A percentile compares a stretch with the other conserved stretches of the same genome.
phyloP scores from a whole-genome alignment of 2,113 vertebrate species.

The Raja brachyura region DNA sequence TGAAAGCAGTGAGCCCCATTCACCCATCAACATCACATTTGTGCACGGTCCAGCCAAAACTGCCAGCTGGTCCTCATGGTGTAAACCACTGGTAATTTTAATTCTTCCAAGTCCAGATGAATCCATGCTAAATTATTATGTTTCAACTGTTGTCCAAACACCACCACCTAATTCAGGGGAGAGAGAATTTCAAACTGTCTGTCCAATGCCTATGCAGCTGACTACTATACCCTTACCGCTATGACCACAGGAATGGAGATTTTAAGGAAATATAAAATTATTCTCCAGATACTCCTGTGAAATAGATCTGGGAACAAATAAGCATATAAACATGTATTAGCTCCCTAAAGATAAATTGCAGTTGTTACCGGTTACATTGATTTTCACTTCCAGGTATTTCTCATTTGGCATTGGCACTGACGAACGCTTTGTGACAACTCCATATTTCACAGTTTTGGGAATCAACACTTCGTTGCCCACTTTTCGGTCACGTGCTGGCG shows the following conservation, averaged over 20 bases:
- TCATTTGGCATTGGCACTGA: conserved; percentile 72
- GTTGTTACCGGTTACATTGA: conserved; percentile 84
- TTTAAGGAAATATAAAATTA: conserved; percentile 4
- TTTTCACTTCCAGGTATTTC: conserved; percentile 79
- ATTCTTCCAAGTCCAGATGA: neutral
- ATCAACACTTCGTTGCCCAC: conserved; percentile 54
- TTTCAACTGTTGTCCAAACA: neutral
- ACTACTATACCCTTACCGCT: neutral
- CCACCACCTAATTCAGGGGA: neutral
- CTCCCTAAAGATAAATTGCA: neutral
- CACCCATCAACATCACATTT: neutral
- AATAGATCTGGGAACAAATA: neutral
- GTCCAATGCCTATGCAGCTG: neutral
- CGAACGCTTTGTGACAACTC: conserved; percentile 89
- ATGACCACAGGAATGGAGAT: neutral
- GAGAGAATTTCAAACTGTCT: neutral
- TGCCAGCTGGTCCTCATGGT: neutral
- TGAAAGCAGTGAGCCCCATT: neutral
- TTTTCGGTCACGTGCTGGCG: conserved; percentile 47
- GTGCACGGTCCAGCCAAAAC: too few species aligned
- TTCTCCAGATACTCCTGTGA: neutral
- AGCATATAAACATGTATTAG: neutral
- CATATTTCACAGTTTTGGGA: conserved; percentile 86
- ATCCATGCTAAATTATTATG: neutral
- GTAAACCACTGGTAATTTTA: neutral